Conservation (phyloP, 2,113 vertebrate genomes). For the Amblyopsis rosae region DNA sequence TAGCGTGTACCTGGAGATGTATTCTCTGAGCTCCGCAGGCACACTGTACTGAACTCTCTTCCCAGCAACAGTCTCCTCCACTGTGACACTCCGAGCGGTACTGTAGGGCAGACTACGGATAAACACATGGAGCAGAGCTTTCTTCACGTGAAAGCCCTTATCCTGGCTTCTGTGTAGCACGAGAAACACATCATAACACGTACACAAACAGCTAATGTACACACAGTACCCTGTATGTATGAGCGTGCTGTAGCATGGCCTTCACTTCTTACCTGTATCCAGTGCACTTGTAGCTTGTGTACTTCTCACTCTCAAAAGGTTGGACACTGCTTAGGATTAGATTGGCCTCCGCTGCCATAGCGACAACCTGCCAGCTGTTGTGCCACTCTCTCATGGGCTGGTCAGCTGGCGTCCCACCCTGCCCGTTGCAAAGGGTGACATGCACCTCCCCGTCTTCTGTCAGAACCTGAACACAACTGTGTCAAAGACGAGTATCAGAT, state of each 20-base stretch:
- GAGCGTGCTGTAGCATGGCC: constrained; percentile 10
- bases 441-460: constrained; percentile 84
- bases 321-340: constrained; percentile 82
- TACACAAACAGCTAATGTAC: background rate
- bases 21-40: constrained; percentile 82
- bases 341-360: constrained; percentile 87
- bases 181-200: constrained; percentile 13
- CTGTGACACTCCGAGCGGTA: constrained; percentile 49
- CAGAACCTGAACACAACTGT: constrained; percentile 84
- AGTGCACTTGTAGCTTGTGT: constrained; percentile 85
- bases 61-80: constrained; percentile 69
- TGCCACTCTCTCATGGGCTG: constrained; percentile 89
- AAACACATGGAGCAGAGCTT: constrained; percentile 88
- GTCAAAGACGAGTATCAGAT: background rate
- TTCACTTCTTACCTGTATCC: constrained; percentile 87
- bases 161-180: constrained; percentile 86
- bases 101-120: constrained; percentile 76
- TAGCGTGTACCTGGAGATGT: constrained; percentile 81
- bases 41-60: constrained; percentile 74
- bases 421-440: constrained; percentile 89
- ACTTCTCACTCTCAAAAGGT: constrained; percentile 77
- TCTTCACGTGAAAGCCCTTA: constrained; percentile 87
- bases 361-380: constrained; percentile 95
- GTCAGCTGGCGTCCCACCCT: constrained; percentile 92
- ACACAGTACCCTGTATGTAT: background rate